Evolutionary conservation across 2,113 vertebrate species (phyloP).

Genomic region (Prunella fulvescens): DNA sequence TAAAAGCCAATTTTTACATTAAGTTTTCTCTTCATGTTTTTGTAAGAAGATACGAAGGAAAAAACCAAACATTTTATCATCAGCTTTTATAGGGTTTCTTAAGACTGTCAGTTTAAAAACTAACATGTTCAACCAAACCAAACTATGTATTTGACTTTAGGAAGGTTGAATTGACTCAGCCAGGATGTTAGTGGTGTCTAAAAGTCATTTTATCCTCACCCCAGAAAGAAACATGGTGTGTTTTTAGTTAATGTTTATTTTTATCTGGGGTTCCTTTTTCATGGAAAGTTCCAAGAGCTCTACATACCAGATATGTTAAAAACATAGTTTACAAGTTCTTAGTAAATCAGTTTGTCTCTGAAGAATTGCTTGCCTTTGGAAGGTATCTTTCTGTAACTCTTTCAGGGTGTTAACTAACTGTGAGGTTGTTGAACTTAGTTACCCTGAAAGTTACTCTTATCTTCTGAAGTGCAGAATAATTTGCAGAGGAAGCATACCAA

Average conservation of each 20-base stretch:
- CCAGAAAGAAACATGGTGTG: neutral
- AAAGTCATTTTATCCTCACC: neutral
- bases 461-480: neutral
- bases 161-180: slow-evolving; percentile 1
- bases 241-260: slow-evolving; percentile 25
- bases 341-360: neutral
- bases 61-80: neutral
- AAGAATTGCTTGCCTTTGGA: neutral
- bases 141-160: neutral
- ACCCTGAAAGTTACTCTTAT: neutral
- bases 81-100: neutral
- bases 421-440: neutral
- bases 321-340: neutral
- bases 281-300: neutral
- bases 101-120: neutral
- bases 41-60: neutral
- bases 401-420: neutral
- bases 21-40: neutral
- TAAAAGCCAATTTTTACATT: neutral
- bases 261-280: neutral
- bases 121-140: neutral
- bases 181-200: slow-evolving; percentile 7
- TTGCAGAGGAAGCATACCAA: neutral
- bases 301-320: neutral
- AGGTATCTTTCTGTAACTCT: neutral